Base-by-base conservation (phyloP, 2,888 invertebrate species). In the Agonopterix subpropinquella region DNA sequence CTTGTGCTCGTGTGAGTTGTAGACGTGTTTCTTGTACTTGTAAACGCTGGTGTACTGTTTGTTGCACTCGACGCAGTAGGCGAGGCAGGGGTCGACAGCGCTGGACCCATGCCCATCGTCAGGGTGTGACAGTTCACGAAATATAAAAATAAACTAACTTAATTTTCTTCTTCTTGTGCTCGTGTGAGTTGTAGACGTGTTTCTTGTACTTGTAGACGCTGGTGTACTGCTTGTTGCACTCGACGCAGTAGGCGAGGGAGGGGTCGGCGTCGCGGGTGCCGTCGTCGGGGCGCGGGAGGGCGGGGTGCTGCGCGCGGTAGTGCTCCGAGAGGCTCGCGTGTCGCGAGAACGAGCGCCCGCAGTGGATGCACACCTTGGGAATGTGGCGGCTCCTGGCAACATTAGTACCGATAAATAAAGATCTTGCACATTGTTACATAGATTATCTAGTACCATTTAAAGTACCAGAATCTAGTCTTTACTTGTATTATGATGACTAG, bases 11-110 rank as follows among this genome's bases (percentile, higher is more conserved):
- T 58, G 62, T 0, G 79, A 69, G 1, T 67, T 68, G 2, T 62
- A 59, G 2, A 84, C 50, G 48, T 83, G 84, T 0, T 62, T 56
- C 37, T 61, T 64, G 48, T 78, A 83, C 10, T 72, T 67, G 37
- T 60, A 57, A 0, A 71, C 51, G 9, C 70, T 73, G 0, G 61
- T 56, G 49, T 71, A 84, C 36, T 73, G 74, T 1, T 63, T 65
- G 44, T 83, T 73, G 13, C 84, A 84, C 47, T 83, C 84, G 0
- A 83, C 81, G 43, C 84, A 83, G 51, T 80, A 81, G 0, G 73
- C 64, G 7, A 70, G 47, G 8, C 58, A 49, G 1, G 49, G 49
- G 18, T 45, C 50, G 9, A 56, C 55, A 35, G 28, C 28, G 28
- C 28, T 7, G 28, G 5, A 1, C 28, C 28, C 28, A 7, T 28